A percentile compares a stretch with the other conserved stretches of the same genome.
Conservation (phyloP, 2,113 vertebrate species). For the Elaphurus davidianus region DNA sequence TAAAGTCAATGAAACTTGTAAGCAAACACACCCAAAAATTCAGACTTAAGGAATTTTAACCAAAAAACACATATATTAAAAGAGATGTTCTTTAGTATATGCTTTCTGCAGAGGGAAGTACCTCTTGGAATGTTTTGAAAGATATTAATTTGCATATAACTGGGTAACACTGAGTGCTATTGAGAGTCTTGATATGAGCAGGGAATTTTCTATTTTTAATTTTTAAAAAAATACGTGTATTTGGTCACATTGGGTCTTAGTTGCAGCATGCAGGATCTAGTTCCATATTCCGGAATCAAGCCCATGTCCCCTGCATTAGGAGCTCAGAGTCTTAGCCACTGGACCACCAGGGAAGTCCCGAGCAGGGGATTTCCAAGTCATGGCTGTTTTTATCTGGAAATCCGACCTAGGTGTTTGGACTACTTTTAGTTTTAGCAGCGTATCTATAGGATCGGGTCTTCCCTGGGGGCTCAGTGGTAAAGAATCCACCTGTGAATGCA, state of each 20-base stretch:
- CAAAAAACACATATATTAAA: background rate
- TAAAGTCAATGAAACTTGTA: conserved; percentile 19
- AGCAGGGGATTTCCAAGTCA: background rate
- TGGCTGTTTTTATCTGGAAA: background rate
- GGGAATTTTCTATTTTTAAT: background rate
- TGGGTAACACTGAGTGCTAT: background rate
- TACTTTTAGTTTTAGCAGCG: background rate
- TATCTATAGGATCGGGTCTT: background rate
- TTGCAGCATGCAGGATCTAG: background rate
- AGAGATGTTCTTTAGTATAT: background rate
- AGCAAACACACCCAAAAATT: background rate
- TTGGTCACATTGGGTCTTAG: background rate
- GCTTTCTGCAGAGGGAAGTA: background rate
- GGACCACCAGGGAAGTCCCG: background rate
- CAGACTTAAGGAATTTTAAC: background rate
- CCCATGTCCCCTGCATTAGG: background rate
- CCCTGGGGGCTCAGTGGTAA: background rate
- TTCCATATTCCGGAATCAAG: background rate
- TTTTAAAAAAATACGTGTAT: background rate
- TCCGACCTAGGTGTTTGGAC: background rate
- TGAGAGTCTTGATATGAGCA: background rate
- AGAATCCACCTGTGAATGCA: background rate
- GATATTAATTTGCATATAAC: background rate
- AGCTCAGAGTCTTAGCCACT: background rate
- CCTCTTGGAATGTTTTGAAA: background rate